These are phyloP conservation scores for Euphonia xanthogaster DNA, from an alignment of 2,797 vertebrate species.

Conservation along the genomic window DNA sequence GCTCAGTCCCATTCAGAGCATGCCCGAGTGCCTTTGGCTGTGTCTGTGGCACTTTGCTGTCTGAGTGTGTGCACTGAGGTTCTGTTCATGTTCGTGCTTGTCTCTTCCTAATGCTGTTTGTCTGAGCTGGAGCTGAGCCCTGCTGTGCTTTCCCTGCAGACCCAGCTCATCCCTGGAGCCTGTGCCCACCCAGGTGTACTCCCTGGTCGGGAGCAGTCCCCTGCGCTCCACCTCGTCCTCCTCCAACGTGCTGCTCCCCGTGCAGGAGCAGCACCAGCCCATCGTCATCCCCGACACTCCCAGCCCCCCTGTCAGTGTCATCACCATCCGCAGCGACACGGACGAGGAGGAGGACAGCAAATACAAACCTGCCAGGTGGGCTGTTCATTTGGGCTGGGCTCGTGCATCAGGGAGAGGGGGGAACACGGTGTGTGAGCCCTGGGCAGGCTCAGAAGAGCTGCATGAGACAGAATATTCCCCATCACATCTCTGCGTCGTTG, in stretches of 20 bases:
- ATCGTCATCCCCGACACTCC: conserved; percentile 97
- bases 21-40: background rate
- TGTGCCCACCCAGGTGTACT: conserved; percentile 79
- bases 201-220: conserved; percentile 82
- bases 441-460: background rate
- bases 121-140: background rate
- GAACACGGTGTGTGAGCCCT: fast-evolving
- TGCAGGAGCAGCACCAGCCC: conserved; percentile 86
- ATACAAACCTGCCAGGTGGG: conserved; percentile 86
- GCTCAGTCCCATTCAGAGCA: background rate
- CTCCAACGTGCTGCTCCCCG: conserved; percentile 80
- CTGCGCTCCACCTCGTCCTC: conserved; percentile 79
- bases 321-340: conserved; percentile 97
- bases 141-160: conserved; percentile 68
- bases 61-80: background rate
- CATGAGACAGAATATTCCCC: background rate
- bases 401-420: background rate
- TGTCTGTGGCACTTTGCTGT: fast-evolving
- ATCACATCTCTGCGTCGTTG: background rate
- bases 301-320: conserved; percentile 95
- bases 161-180: conserved; percentile 79
- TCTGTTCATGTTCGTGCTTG: background rate
- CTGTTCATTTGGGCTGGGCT: background rate
- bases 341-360: conserved; percentile 97
- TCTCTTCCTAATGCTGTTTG: background rate